Evolutionary conservation across 2,888 invertebrate genomes (phyloP).

Genomic region (Polyploca ridens): DNA sequence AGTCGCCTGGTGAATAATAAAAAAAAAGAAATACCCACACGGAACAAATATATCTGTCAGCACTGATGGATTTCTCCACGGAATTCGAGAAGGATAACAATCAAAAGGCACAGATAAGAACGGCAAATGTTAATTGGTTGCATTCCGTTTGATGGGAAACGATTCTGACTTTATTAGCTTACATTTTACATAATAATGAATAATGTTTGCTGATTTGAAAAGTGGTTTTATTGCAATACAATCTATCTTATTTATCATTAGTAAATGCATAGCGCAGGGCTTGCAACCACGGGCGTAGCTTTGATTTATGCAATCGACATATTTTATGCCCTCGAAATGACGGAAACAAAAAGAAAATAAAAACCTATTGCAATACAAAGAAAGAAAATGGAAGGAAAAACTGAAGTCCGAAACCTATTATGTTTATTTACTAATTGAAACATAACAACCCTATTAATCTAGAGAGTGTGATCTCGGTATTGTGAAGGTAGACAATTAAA

Average conservation of each 20-base stretch:
- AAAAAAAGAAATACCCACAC: neutral
- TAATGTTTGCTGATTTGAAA: slow-evolving; percentile 3
- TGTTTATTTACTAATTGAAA: no score
- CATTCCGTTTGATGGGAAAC: slow-evolving; percentile 7
- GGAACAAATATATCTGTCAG: slow-evolving; percentile 6
- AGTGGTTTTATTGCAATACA: neutral
- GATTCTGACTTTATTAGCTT: slow-evolving; percentile 7
- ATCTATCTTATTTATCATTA: slow-evolving; percentile 5
- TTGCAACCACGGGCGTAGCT: neutral
- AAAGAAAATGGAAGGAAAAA: no score
- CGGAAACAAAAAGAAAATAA: no score
- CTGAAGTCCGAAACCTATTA: no score
- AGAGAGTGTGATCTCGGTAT: no score
- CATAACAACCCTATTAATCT: no score
- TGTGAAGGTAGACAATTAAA: no score
- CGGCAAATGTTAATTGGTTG: slow-evolving; percentile 9
- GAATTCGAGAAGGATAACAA: slow-evolving; percentile 1
- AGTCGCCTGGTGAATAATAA: neutral
- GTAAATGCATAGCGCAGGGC: neutral
- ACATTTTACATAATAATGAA: slow-evolving; percentile 7
- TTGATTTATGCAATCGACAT: no score
- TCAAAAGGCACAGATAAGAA: slow-evolving; percentile 7
- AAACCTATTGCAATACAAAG: no score
- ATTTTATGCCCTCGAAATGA: no score
- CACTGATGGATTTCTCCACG: slow-evolving; percentile 5